Percentiles rank a stretch among this genome's conserved stretches.
phyloP scores from a whole-genome alignment of 2,113 vertebrate genomes.

The Chloropsis cyanopogon region DNA sequence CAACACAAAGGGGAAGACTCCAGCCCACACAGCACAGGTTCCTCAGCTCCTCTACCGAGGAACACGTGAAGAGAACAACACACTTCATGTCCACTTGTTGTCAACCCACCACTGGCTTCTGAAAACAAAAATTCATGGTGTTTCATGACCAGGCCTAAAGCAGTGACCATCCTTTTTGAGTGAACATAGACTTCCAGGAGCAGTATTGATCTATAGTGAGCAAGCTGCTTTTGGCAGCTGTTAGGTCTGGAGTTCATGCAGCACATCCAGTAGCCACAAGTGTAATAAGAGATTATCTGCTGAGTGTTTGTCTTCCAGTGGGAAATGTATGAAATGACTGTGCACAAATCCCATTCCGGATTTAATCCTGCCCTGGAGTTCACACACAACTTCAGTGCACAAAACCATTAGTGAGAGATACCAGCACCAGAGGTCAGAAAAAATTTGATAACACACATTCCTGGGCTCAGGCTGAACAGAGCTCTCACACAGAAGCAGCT shows the following conservation, averaged over 20 bases:
- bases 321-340: constrained; percentile 20
- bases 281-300: constrained; percentile 2
- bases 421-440: not conserved
- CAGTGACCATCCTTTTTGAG: rapidly evolving
- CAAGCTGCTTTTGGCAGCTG: not conserved
- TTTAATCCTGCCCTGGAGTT: constrained; percentile 31
- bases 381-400: not conserved
- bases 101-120: not conserved
- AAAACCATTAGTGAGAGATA: not conserved
- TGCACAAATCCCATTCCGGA: constrained; percentile 26
- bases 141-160: not conserved
- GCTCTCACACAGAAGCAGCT: not conserved
- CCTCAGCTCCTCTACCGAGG: not conserved
- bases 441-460: not conserved
- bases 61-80: not conserved
- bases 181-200: not conserved
- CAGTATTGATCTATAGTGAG: not conserved
- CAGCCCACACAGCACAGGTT: rapidly evolving
- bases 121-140: not conserved
- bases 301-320: constrained; percentile 8
- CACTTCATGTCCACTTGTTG: rapidly evolving
- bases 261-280: not conserved
- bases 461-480: not conserved
- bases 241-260: not conserved
- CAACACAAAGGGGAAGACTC: not conserved